Base-by-base conservation (phyloP, 2,888 invertebrate species). In the Phorcus lineatus region DNA sequence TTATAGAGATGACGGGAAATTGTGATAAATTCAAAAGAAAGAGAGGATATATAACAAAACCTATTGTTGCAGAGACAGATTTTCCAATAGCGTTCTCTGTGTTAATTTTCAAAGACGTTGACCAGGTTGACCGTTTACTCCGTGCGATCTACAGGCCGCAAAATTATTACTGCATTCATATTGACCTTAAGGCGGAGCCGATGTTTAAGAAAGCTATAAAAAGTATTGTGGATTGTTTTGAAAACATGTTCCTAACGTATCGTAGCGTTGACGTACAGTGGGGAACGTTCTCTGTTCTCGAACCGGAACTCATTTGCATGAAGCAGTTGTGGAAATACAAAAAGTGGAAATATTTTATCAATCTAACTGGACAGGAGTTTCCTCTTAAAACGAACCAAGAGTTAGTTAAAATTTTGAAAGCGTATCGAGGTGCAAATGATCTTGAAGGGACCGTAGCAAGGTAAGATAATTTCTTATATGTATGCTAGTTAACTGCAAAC, bases 301-400 rank as follows among this genome's bases (percentile, higher is more conserved):
- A 88, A 78, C 89, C 91, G 16, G 91, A 89, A 31, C 78, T 92
- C 4, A 86, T 86, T 40, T 91, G 91, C 77, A 88, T 91, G 89
- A 62, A 84, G 55, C 88, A 88, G 47, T 74, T 91, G 40, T 84
- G 77, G 66, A 57, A 76, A 9, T 76, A 84, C 66, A 66, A 47
- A 70, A 84, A 85, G 19, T 92, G 90, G 90, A 88, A 89, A 78
- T 92, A 92, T 80, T 88, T 88, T 81, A 89, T 91, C 80, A 92
- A 92, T 77, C 85, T 90, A 6, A 90, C 90, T 7, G 90, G 88
- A 6, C 88, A 90, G 78, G 90, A 90, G 79, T 86, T 92, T 67
- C 91, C 91, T 0, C 83, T 91, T 47, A 87, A 89, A 62, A 91
- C 90, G 6, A 91, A 92, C 80, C 84, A 76, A n/a, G 90, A 91